A percentile compares a stretch with the other conserved stretches of the same genome.
These are phyloP conservation scores for Cyrtorhinus lividipennis DNA, from an alignment of 1,140 invertebrate genomes.

Conservation along the genomic window DNA sequence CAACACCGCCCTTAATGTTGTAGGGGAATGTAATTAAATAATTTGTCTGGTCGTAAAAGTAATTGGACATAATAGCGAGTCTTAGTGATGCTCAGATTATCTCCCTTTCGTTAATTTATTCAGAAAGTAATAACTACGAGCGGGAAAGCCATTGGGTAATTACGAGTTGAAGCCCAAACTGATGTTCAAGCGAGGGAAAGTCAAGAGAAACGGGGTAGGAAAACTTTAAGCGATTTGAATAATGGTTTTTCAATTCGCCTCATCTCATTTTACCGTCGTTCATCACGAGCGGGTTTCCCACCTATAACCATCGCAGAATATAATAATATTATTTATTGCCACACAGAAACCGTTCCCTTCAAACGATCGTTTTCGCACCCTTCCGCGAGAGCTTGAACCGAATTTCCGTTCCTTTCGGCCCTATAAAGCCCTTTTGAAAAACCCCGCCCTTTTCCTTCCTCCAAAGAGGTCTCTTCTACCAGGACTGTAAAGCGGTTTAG, in stretches of 20 bases:
- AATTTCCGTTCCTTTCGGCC: not conserved
- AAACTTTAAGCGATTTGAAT: not conserved
- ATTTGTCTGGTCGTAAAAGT: no score
- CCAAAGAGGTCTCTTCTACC: not conserved
- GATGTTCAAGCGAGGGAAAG: not conserved
- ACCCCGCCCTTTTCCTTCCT: not conserved
- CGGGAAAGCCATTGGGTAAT: not conserved
- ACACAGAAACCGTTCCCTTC: no score
- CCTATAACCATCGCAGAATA: not conserved
- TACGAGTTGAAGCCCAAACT: not conserved
- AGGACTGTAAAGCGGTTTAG: not conserved
- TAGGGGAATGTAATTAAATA: no score
- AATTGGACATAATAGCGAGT: no score
- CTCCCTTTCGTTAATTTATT: not conserved
- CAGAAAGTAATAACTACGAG: not conserved
- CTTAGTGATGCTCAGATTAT: not conserved
- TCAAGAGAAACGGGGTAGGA: not conserved
- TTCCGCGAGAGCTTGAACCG: no score
- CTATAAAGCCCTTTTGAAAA: not conserved
- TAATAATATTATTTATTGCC: not conserved
- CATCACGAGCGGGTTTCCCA: not conserved
- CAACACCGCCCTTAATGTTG: no score
- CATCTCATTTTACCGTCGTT: not conserved
- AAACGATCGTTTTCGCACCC: no score
- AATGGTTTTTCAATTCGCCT: not conserved